Percentiles rank a stretch among this genome's conserved stretches.
Evolutionary conservation across 2,888 invertebrate genomes (phyloP).

Genomic region (Didymodactylos carnosus): DNA sequence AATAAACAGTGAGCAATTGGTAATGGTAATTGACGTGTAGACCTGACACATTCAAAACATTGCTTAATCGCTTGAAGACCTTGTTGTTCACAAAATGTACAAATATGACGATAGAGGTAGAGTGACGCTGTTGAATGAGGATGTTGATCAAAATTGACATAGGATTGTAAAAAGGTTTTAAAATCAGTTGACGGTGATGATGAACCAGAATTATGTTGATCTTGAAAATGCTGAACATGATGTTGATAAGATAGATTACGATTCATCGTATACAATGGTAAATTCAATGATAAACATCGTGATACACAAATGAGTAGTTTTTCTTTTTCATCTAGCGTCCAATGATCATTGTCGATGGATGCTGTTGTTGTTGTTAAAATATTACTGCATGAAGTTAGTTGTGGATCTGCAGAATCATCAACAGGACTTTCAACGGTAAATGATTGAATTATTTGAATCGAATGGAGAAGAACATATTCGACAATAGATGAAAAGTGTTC

Average conservation of each 20-base stretch:
- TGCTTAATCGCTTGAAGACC: not conserved
- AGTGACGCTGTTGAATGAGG: not conserved
- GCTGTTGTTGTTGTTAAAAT: not conserved
- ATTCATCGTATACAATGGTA: not conserved
- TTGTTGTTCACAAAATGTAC: not conserved
- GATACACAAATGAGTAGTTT: not conserved
- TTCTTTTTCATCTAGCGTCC: not conserved
- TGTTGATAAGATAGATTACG: not conserved
- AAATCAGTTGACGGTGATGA: not conserved
- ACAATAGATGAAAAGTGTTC: not conserved
- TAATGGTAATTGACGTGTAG: not conserved
- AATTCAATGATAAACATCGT: not conserved
- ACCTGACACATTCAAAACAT: not conserved
- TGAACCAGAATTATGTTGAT: no score
- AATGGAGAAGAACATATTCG: not conserved
- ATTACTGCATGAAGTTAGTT: not conserved
- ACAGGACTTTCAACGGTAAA: not conserved
- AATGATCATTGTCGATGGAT: not conserved
- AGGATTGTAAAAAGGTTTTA: not conserved
- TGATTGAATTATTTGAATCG: not conserved
- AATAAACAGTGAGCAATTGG: not conserved
- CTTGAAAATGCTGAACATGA: not conserved
- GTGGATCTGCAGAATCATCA: not conserved
- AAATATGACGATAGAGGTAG: not conserved
- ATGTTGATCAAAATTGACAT: not conserved